Percentiles rank a stretch among this genome's conserved stretches.
Evolutionary conservation across 92 coral and sea anemone genomes (phyloP).

Genomic region (Bergia sp.): DNA sequence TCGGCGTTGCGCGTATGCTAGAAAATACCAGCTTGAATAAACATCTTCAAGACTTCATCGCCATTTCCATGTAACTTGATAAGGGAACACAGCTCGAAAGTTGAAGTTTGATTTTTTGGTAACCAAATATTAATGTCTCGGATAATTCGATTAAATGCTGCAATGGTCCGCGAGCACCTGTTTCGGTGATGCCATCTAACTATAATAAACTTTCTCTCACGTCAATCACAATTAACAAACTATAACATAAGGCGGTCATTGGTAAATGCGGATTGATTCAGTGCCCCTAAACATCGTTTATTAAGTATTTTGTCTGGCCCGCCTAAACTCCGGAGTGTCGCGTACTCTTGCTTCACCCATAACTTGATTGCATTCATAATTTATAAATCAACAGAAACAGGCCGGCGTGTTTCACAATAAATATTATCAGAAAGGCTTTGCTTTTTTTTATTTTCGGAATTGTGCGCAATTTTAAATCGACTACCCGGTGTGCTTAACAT

Average conservation of each 20-base stretch:
- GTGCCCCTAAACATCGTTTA: slow-evolving; percentile 40
- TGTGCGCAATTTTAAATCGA: slow-evolving; percentile 4
- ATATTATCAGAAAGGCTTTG: background rate
- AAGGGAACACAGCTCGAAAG: background rate
- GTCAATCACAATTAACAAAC: slow-evolving; percentile 41
- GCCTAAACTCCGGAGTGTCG: slow-evolving; percentile 11
- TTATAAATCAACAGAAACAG: slow-evolving; percentile 30
- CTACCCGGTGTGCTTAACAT: background rate
- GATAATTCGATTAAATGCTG: slow-evolving; percentile 65
- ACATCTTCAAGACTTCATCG: background rate
- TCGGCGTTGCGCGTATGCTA: background rate
- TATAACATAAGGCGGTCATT: slow-evolving; percentile 38
- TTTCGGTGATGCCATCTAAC: slow-evolving; percentile 42
- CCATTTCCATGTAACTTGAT: background rate
- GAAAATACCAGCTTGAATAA: background rate
- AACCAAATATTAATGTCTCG: slow-evolving; percentile 42
- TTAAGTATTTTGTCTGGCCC: slow-evolving; percentile 26
- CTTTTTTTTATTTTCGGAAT: background rate
- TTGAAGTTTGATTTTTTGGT: slow-evolving; percentile 45
- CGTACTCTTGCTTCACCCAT: background rate
- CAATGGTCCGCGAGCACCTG: slow-evolving; percentile 41
- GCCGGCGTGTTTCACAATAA: slow-evolving; percentile 24
- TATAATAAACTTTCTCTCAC: slow-evolving; percentile 37
- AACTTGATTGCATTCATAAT: slow-evolving; percentile 41
- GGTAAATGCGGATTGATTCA: slow-evolving; percentile 30